Conservation (phyloP, 2,113 vertebrate genomes). For the Erinaceus europaeus region DNA sequence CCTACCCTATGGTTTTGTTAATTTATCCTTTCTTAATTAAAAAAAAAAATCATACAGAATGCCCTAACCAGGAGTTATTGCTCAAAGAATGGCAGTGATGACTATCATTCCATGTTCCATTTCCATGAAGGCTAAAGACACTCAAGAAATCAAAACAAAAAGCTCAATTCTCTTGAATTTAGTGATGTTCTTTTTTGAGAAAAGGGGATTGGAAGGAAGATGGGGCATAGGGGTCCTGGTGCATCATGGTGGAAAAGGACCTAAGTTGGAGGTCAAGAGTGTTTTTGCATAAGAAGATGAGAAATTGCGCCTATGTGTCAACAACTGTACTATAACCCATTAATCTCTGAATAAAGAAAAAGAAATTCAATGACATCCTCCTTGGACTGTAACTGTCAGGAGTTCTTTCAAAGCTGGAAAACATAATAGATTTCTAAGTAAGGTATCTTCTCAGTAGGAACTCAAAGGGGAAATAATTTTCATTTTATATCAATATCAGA, state of each 20-base stretch:
- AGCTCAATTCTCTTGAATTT: too few relatives aligned
- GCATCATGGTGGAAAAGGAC: too few relatives aligned
- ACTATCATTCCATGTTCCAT: neutral
- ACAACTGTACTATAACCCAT: too few relatives aligned
- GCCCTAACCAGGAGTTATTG: neutral
- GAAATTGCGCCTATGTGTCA: too few relatives aligned
- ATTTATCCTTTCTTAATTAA: too few relatives aligned
- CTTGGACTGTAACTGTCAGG: neutral
- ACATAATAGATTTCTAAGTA: constrained; percentile 6
- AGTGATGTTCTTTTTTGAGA: too few relatives aligned
- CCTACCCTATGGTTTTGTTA: too few relatives aligned
- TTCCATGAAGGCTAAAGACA: neutral
- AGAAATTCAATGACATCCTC: neutral
- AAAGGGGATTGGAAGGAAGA: too few relatives aligned
- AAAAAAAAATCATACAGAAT: neutral
- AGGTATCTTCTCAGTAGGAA: neutral
- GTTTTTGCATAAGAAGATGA: too few relatives aligned
- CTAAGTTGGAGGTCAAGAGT: too few relatives aligned
- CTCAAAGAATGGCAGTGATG: neutral
- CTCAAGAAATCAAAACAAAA: neutral
- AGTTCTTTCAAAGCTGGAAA: neutral
- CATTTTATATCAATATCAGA: constrained; percentile 21
- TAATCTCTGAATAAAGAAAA: too few relatives aligned
- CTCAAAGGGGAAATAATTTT: constrained; percentile 45
- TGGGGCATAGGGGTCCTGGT: too few relatives aligned